phyloP scores from a whole-genome alignment of 2,113 vertebrate genomes.

The Trochalopteron elliotii region DNA sequence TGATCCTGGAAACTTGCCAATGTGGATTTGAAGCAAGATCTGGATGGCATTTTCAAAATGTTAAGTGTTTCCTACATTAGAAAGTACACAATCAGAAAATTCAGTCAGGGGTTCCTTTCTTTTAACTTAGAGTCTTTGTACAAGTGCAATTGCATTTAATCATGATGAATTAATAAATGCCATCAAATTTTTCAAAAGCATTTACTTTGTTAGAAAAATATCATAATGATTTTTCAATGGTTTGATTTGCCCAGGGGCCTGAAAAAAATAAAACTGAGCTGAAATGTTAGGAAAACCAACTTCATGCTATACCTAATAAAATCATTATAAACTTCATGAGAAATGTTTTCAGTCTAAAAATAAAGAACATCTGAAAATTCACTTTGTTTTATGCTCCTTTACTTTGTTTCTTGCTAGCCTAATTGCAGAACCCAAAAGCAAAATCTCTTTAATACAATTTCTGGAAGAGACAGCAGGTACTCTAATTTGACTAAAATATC shows the following conservation, averaged over 20 bases:
- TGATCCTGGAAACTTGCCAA: not conserved
- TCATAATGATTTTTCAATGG: fast-evolving
- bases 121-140: not conserved
- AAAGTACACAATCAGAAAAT: not conserved
- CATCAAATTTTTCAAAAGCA: not conserved
- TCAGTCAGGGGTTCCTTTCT: not conserved
- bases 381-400: not conserved
- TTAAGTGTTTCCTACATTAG: not conserved
- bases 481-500: not conserved
- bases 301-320: not conserved
- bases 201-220: not conserved
- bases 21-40: not conserved
- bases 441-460: not conserved
- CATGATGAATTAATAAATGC: not conserved
- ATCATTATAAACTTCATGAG: not conserved
- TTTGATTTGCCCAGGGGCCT: not conserved
- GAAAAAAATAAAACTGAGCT: not conserved
- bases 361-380: not conserved
- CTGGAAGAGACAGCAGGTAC: not conserved
- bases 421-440: not conserved
- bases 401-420: not conserved
- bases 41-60: not conserved
- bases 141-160: not conserved
- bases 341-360: not conserved
- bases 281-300: not conserved